A percentile compares a stretch with the other conserved stretches of the same genome.
Evolutionary conservation across 2,888 invertebrate species (phyloP).

Genomic region (Ennomos quercinarius): DNA sequence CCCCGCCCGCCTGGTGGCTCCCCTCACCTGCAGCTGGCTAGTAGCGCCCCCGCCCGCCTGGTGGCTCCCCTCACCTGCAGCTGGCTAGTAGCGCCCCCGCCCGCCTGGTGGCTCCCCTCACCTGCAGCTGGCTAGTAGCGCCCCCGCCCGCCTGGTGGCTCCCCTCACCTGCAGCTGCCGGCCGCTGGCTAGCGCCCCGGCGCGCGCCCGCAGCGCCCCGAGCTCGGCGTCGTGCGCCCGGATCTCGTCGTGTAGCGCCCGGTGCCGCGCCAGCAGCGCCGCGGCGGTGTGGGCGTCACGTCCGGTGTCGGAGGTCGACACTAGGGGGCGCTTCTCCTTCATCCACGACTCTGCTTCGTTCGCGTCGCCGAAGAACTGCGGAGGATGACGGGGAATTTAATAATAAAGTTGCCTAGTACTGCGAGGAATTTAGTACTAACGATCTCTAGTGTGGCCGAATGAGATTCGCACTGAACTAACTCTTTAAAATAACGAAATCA

Average conservation of each 20-base stretch:
- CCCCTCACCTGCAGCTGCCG: constrained; percentile 83
- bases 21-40: no score
- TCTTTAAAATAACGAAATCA: no score
- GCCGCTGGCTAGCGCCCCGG: constrained; percentile 90
- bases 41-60: no score
- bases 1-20: no score
- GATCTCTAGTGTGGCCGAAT: no score
- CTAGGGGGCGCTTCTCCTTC: constrained; percentile 97
- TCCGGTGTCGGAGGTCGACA: constrained; percentile 95
- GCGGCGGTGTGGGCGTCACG: constrained; percentile 96
- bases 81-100: no score
- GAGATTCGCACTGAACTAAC: no score
- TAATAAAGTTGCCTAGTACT: no score
- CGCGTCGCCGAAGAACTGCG: constrained; percentile 96
- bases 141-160: no score
- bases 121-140: no score
- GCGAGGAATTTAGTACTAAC: no score
- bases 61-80: constrained; percentile 60
- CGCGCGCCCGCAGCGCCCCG: constrained; percentile 92
- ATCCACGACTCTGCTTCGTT: constrained; percentile 99
- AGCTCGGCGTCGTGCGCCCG: constrained; percentile 95
- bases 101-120: no score
- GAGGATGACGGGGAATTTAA: neutral
- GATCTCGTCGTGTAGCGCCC: constrained; percentile 94
- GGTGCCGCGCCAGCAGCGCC: constrained; percentile 94